A percentile compares a stretch with the other conserved stretches of the same genome.
These are phyloP conservation scores for Pterobdella sp. DNA, from an alignment of 2,888 invertebrate genomes.

Conservation along the genomic window DNA sequence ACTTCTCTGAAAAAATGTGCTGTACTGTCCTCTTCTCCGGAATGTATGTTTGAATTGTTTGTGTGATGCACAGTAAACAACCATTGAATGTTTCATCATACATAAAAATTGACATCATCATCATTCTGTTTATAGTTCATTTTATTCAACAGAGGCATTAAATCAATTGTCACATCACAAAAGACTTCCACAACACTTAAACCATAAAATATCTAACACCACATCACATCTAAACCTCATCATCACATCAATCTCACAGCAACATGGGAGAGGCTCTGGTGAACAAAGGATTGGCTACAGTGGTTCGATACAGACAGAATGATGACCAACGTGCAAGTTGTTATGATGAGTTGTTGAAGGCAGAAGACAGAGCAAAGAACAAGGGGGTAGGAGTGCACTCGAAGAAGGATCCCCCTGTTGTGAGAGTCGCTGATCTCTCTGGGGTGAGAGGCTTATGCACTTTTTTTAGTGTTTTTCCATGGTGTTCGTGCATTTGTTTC, in stretches of 20 bases:
- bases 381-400: conserved; percentile 45
- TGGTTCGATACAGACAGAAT: conserved; percentile 84
- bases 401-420: conserved; percentile 68
- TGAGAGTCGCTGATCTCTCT: conserved; percentile 79
- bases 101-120: not conserved
- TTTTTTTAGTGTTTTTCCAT: not conserved
- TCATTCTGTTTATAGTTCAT: not conserved
- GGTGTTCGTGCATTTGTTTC: conserved; percentile 8
- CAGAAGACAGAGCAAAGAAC: conserved; percentile 78
- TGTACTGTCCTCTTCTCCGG: conserved; percentile 68
- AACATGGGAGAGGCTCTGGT: conserved; percentile 91
- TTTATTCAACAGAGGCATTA: not conserved
- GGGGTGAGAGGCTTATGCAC: conserved; percentile 51
- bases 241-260: conserved; percentile 54
- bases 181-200: not conserved
- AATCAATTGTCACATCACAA: not conserved
- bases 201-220: not conserved
- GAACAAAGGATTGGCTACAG: conserved; percentile 77
- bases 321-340: conserved; percentile 89
- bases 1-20: conserved; percentile 81
- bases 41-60: conserved; percentile 28
- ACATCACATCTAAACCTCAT: no score
- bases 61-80: no score
- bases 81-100: not conserved
- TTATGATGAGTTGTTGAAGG: conserved; percentile 83